These are phyloP conservation scores for Dicrostonyx torquatus DNA, from an alignment of 2,797 vertebrate species.

Conservation along the genomic window DNA sequence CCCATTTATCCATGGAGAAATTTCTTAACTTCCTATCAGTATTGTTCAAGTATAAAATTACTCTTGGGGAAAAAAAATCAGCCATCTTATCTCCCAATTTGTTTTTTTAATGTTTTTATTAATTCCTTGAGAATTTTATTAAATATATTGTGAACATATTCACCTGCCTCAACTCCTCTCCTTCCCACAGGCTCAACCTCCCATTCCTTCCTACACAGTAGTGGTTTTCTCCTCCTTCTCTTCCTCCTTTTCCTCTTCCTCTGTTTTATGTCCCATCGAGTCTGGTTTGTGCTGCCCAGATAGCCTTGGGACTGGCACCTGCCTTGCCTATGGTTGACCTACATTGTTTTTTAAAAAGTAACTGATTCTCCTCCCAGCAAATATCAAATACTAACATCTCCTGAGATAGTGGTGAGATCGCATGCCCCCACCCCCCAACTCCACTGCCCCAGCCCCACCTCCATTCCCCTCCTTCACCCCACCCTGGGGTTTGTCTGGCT, in stretches of 20 bases:
- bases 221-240: neutral
- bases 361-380: neutral
- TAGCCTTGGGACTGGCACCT: neutral
- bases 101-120: neutral
- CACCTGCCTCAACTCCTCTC: neutral
- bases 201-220: neutral
- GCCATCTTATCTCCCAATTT: neutral
- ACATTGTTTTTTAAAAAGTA: neutral
- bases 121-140: neutral
- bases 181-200: neutral
- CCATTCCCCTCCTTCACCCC: accelerated
- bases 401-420: neutral
- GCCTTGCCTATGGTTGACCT: neutral
- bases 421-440: neutral
- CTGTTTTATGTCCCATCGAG: neutral
- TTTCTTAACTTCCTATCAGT: neutral
- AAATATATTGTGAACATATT: neutral
- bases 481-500: neutral
- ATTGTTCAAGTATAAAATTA: conserved; percentile 1
- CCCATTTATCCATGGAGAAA: neutral
- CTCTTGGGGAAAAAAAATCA: neutral
- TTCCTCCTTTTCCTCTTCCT: neutral
- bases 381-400: neutral
- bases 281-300: neutral
- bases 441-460: neutral